phyloP scores from a whole-genome alignment of 2,113 vertebrate genomes.

The Ceyx cyanopectus region DNA sequence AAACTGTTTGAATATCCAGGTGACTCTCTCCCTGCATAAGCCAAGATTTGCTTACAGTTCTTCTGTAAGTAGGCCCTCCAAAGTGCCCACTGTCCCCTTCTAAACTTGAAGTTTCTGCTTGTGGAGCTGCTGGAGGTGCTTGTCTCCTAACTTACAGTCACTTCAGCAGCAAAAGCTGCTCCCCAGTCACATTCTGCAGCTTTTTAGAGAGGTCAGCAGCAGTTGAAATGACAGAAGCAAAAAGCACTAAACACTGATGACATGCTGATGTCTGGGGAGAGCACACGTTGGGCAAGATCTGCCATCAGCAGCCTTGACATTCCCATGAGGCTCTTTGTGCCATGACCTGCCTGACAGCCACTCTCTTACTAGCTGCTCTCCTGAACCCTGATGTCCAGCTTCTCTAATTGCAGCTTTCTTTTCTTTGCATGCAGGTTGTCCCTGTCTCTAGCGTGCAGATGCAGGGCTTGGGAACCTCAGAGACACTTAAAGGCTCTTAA shows the following conservation, averaged over 20 bases:
- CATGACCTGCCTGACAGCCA: background rate
- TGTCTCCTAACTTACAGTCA: constrained; percentile 44
- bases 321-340: background rate
- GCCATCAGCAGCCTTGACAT: background rate
- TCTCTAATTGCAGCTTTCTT: background rate
- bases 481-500: background rate
- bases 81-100: background rate
- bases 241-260: constrained; percentile 24
- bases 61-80: background rate
- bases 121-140: constrained; percentile 45
- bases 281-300: background rate
- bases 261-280: background rate
- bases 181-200: constrained; percentile 51
- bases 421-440: background rate
- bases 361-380: background rate
- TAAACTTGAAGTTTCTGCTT: constrained; percentile 32
- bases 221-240: constrained; percentile 31
- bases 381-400: background rate
- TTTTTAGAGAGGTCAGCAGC: constrained; percentile 50
- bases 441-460: background rate
- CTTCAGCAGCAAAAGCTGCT: constrained; percentile 52
- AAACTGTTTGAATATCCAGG: no score
- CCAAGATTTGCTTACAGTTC: background rate
- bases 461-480: background rate
- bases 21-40: background rate